Base-by-base conservation (phyloP, 2,888 invertebrate species). In the Philopedon plagiatum region DNA sequence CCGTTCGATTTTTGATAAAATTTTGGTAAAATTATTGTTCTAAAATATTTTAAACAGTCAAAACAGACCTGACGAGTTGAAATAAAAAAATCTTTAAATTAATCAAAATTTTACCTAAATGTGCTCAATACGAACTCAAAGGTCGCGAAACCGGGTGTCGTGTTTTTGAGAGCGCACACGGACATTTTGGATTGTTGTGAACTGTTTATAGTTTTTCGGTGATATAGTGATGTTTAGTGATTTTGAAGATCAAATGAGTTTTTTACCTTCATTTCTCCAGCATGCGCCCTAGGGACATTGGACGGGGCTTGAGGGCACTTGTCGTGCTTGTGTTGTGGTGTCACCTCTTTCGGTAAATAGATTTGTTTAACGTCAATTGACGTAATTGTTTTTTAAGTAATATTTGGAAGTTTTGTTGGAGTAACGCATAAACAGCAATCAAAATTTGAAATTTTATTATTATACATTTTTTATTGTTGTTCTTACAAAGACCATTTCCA, bases 201-300 rank as follows among this genome's bases (percentile, higher is more conserved):
- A 54, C 18, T 3, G 15, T 29, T 54, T 7, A 13, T 29, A 29
- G 51, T 29, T 29, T 29, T 15, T 2, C 19, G 29, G 34, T 63
- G 63, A 5, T 56, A 41, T 18, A 67, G 67, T 67, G 67, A 67
- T 67, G 67, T 60, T 67, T 32, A 49, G 72, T 68, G 67, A 62
- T 68, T 57, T 51, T 13, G 49, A 37, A 26, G 65, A 54, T 65
- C 70, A 56, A 58, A 71, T 67, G 65, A 71, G 57, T 69, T 61
- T 60, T 26, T 23, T 19, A 58, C 19, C 39, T 23, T 39, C 44
- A 69, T 56, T 56, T 3, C 9, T 57, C 57, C 64, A 74, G 74
- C 44, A 74, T 74, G 74, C 66, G 71, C 70, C 69, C 64, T 74
- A 74, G 65, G 49, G 68, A 64, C 34, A 60, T 57, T 18, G 29